A percentile compares a stretch with the other conserved stretches of the same genome.
phyloP scores from a whole-genome alignment of 2,888 invertebrate genomes.

The Himalopsyche kuldschensis region DNA sequence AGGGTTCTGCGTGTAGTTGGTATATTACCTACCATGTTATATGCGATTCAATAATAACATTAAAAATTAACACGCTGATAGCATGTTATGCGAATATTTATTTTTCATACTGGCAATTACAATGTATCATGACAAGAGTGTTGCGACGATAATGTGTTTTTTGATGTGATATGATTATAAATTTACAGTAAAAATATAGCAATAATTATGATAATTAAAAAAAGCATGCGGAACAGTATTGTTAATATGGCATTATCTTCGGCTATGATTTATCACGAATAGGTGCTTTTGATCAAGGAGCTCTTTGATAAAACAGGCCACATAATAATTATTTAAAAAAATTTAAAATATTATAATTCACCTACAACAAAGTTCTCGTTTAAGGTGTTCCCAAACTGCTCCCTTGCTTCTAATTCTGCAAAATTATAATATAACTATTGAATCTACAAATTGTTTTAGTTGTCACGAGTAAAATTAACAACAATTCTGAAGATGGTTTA shows the following conservation, averaged over 20 bases:
- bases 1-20: not conserved
- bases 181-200: not conserved
- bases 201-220: not conserved
- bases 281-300: too few relatives aligned
- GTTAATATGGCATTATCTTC: not conserved
- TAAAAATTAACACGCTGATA: not conserved
- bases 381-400: too few relatives aligned
- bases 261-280: too few relatives aligned
- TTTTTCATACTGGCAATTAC: not conserved
- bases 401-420: too few relatives aligned
- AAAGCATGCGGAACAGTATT: not conserved
- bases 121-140: not conserved
- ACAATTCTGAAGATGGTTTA: too few relatives aligned
- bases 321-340: too few relatives aligned
- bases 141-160: not conserved
- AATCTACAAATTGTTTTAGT: too few relatives aligned
- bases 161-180: not conserved
- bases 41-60: not conserved
- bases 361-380: too few relatives aligned
- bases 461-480: too few relatives aligned
- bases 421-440: too few relatives aligned
- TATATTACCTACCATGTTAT: not conserved
- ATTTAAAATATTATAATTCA: too few relatives aligned
- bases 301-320: too few relatives aligned
- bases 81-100: not conserved